Evolutionary conservation across 2,888 invertebrate genomes (phyloP), one percentile per base, ranked within the genome.

Genomic region (Lithophane semibrunnea): DNA sequence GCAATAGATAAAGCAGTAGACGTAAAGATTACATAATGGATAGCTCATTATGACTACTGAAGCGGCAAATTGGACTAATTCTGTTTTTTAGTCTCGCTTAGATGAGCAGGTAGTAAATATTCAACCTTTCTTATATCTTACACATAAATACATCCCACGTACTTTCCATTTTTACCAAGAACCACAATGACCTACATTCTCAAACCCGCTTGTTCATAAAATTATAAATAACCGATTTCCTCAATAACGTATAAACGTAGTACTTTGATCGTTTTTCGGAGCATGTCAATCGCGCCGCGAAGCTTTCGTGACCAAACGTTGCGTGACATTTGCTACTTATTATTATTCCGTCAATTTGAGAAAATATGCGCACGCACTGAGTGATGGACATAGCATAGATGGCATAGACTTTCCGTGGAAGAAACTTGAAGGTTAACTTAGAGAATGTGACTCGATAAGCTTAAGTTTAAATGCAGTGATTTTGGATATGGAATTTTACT

Each of bases 171-270:
- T 82, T 61, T 75, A 70, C 66, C 21, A 18, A 72, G 65, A 64
- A 68, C 66, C 64, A 47, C 37, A 1, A 12, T 69, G 79, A 75
- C 88, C 88, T 82, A 84, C 68, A 82, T 82, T 16, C 49, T 29
- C 56, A 64, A 70, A 73, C 61, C 54, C 42, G 69, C 69, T 74
- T 61, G 77, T 4, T 60, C 72, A 71, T 76, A 77, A 87, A 81
- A 73, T 79, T 79, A 83, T 78, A 79, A 82, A 87, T 86, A 84
- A 82, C 68, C 44, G 76, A 88, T 86, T 87, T 88, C 84, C 86
- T 79, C 81, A 78, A 80, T 80, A 78, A 24, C 60, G 73, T 70
- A 56, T 24, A 10, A 67, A n/a, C 18, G 68, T 24, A 54, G 73
- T 54, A 78, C 47, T 88, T 80, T 77, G 76, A 79, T 88, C 70